phyloP scores from a whole-genome alignment of 2,113 vertebrate genomes.

The Ceyx cyanopectus region DNA sequence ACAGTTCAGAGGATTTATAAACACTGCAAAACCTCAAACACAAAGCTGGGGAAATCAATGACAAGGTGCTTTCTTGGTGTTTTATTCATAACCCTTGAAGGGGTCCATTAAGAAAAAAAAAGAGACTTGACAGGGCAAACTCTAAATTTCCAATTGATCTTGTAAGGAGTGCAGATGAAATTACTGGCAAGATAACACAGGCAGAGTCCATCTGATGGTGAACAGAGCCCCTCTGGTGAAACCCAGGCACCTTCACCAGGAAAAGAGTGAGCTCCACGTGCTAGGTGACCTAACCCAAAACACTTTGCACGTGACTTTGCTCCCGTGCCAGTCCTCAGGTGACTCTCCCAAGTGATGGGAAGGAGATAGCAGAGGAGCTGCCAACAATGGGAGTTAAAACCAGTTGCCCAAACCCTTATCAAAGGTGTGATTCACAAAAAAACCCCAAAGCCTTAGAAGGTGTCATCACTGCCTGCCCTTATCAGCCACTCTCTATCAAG shows the following conservation, averaged over 20 bases:
- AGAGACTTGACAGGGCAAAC: slow-evolving; percentile 2
- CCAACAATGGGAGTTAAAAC: background rate
- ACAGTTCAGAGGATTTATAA: background rate
- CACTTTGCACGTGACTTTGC: background rate
- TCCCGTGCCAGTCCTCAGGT: background rate
- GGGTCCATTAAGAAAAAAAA: slow-evolving; percentile 63
- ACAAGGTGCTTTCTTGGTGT: slow-evolving; percentile 24
- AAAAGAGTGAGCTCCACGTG: background rate
- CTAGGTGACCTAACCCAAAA: background rate
- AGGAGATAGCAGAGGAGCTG: background rate
- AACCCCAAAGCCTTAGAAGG: background rate
- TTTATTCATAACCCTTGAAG: slow-evolving; percentile 69
- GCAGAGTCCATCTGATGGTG: background rate
- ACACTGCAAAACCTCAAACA: slow-evolving; percentile 40
- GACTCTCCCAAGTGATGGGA: background rate
- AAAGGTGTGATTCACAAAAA: background rate
- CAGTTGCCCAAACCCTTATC: background rate
- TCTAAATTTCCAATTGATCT: slow-evolving; percentile 6
- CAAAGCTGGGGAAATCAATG: slow-evolving; percentile 50
- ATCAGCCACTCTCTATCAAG: background rate
- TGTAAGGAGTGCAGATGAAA: background rate
- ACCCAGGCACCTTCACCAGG: background rate
- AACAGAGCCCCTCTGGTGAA: background rate
- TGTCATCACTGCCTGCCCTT: background rate
- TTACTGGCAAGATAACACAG: background rate